A percentile compares a stretch with the other conserved stretches of the same genome.
phyloP scores from a whole-genome alignment of 2,797 vertebrate species.

The Calcarius lapponicus region DNA sequence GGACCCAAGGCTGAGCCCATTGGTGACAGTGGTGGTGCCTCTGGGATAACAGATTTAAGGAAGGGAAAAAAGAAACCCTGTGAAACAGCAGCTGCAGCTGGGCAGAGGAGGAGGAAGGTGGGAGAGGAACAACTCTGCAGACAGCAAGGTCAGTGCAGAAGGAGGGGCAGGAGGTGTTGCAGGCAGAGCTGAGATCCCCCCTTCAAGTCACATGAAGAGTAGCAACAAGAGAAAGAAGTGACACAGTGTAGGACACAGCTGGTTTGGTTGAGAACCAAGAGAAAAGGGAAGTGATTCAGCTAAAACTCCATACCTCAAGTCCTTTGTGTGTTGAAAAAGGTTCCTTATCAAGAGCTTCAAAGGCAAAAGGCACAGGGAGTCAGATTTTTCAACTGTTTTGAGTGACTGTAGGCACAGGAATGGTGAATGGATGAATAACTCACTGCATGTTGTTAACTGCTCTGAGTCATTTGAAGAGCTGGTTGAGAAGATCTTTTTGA shows the following conservation, averaged over 20 bases:
- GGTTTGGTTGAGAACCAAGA: neutral
- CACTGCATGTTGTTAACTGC: neutral
- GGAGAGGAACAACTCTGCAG: neutral
- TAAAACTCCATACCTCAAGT: neutral
- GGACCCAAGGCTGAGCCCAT: accelerated
- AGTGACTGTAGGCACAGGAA: neutral
- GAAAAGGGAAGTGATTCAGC: neutral
- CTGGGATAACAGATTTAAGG: neutral
- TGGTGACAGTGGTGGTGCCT: accelerated
- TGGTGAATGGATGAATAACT: neutral
- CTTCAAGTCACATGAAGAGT: neutral
- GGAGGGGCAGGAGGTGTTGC: neutral
- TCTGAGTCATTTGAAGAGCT: neutral
- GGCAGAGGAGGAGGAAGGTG: neutral
- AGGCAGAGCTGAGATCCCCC: neutral
- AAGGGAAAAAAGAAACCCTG: neutral
- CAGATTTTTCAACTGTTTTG: neutral
- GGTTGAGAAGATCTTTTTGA: neutral
- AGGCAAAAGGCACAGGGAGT: neutral
- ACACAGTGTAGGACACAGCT: neutral
- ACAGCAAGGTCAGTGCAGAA: neutral
- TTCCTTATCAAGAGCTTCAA: neutral
- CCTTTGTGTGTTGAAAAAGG: neutral
- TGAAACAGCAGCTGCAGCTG: neutral
- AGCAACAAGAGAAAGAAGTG: neutral